Evolutionary conservation across 2,797 vertebrate species (phyloP).

Genomic region (Pseudochaenichthys georgianus): DNA sequence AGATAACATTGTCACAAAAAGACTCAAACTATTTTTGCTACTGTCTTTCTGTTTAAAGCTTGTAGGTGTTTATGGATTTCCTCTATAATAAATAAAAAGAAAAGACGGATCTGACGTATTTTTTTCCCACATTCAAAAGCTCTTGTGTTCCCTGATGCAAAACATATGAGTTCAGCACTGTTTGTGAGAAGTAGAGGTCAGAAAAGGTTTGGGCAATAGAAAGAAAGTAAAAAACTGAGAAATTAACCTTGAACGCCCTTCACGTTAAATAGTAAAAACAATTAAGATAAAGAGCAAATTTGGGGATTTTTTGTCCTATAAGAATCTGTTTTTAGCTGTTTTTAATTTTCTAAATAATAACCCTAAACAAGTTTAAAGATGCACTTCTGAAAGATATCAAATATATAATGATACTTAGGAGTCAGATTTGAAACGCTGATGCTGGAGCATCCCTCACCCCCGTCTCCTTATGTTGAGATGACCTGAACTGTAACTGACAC

Average conservation of each 20-base stretch:
- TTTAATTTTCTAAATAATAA: neutral
- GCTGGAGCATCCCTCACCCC: neutral
- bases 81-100: no score
- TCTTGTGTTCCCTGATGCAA: neutral
- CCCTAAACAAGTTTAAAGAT: neutral
- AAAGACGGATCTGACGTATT: no score
- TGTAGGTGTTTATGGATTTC: no score
- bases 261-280: no score
- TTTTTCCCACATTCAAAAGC: no score
- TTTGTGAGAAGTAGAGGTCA: neutral
- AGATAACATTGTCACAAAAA: no score
- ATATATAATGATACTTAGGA: neutral
- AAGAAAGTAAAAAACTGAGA: neutral
- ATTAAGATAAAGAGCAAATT: no score
- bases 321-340: no score
- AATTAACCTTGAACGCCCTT: no score
- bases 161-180: neutral
- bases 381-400: neutral
- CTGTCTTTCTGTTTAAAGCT: no score
- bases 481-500: constrained; percentile 35
- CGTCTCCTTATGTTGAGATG: neutral
- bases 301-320: no score
- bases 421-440: neutral
- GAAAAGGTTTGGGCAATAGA: neutral
- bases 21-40: no score